Conservation (phyloP, 1,140 invertebrate genomes). For the Radopholus similis region DNA sequence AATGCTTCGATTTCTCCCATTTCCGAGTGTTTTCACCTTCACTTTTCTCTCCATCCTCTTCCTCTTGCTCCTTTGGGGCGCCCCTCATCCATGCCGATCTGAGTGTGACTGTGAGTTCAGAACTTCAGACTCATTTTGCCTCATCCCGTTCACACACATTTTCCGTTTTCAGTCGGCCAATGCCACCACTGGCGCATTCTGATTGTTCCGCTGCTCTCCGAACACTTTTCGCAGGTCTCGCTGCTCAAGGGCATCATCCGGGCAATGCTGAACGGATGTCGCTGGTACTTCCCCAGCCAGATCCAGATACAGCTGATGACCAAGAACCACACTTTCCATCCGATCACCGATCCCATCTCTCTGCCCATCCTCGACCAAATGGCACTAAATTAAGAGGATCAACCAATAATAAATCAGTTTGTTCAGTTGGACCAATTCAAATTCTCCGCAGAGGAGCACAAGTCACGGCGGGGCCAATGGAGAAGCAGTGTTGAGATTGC, state of each 20-base stretch:
- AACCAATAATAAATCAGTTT: not conserved
- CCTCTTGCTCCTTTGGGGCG: too few species aligned
- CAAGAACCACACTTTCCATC: not conserved
- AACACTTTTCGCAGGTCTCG: not conserved
- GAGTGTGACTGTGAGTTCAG: too few species aligned
- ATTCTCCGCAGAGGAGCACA: not conserved
- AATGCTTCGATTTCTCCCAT: too few species aligned
- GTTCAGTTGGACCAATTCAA: not conserved
- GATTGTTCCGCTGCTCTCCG: not conserved
- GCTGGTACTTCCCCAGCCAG: slow-evolving; percentile 5
- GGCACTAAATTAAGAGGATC: not conserved
- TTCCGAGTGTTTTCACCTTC: too few species aligned
- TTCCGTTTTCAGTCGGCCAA: slow-evolving; percentile 3
- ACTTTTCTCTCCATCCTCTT: too few species aligned
- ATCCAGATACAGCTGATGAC: not conserved
- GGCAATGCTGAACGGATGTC: slow-evolving; percentile 4
- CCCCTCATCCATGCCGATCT: too few species aligned
- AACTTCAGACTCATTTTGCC: too few species aligned
- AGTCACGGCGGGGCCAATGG: not conserved
- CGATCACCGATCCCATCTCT: slow-evolving; percentile 5
- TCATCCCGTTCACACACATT: too few species aligned
- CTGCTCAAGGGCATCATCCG: slow-evolving; percentile 4
- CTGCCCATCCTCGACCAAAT: slow-evolving; percentile 1
- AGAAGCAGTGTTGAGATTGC: not conserved
- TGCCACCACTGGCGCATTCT: slow-evolving; percentile 3